Conservation (phyloP, 1,140 invertebrate genomes). For the Eumeta japonica region DNA sequence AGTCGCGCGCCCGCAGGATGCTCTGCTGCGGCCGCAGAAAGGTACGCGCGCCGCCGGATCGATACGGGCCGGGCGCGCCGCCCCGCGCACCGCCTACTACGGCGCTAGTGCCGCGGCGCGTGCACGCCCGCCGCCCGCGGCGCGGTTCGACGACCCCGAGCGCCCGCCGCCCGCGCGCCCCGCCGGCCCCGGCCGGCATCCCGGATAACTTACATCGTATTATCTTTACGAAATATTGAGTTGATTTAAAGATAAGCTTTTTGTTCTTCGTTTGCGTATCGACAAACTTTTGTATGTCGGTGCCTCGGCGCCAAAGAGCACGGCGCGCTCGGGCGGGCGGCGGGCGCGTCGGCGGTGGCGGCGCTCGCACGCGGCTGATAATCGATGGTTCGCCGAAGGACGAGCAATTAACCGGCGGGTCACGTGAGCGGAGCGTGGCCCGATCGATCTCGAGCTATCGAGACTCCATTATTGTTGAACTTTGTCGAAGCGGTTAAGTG, state of each 20-base stretch:
- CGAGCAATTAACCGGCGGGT: background rate
- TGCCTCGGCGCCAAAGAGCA: conserved; percentile 33
- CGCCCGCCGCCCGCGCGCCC: conserved; percentile 8
- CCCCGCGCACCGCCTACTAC: conserved; percentile 49
- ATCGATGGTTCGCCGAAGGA: background rate
- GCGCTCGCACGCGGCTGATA: background rate
- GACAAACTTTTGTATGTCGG: no score
- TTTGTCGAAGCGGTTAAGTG: background rate
- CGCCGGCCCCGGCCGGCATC: no score
- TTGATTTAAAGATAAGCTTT: no score
- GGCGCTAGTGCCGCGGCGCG: conserved; percentile 20
- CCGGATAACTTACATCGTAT: no score
- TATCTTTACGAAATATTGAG: no score
- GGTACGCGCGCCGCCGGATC: conserved; percentile 60
- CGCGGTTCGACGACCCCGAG: conserved; percentile 52
- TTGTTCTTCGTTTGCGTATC: no score
- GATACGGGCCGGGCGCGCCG: conserved; percentile 47
- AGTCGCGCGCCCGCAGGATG: conserved; percentile 77
- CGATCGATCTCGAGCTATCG: background rate
- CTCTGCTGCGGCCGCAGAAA: conserved; percentile 84
- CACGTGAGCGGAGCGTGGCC: background rate
- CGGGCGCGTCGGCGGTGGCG: background rate
- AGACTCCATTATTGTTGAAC: background rate
- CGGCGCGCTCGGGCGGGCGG: background rate
- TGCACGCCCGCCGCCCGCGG: no score